A percentile compares a stretch with the other conserved stretches of the same genome.
phyloP scores from a whole-genome alignment of 1,140 invertebrate genomes.

The Arctopsyche grandis region DNA sequence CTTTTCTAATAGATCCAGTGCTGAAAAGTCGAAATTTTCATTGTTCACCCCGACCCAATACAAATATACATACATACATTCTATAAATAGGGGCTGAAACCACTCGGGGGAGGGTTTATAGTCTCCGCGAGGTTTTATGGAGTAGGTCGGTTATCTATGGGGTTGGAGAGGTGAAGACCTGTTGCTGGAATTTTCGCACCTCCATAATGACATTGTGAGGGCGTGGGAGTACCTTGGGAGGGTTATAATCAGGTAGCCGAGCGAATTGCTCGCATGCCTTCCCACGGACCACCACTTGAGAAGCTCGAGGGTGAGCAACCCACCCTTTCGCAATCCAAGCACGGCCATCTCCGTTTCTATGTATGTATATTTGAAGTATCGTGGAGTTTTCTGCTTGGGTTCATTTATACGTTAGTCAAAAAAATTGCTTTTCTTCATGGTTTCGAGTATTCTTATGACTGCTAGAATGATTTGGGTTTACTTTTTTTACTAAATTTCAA shows the following conservation, averaged over 20 bases:
- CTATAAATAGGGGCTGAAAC: too few species aligned
- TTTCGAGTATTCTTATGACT: too few species aligned
- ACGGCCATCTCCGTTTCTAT: neutral
- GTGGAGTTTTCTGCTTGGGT: too few species aligned
- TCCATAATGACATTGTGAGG: conserved; percentile 15
- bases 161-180: conserved; percentile 5
- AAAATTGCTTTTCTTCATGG: too few species aligned
- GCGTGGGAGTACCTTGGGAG: neutral
- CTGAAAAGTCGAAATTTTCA: too few species aligned
- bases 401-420: too few species aligned
- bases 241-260: neutral
- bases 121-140: neutral
- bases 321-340: neutral
- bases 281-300: neutral
- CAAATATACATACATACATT: too few species aligned
- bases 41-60: too few species aligned
- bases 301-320: neutral
- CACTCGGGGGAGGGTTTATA: neutral
- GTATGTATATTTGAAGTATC: too few species aligned
- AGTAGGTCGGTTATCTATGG: conserved; percentile 19
- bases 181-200: conserved; percentile 28
- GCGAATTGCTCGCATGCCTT: conserved; percentile 12
- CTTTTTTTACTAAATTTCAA: too few species aligned
- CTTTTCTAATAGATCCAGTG: too few species aligned
- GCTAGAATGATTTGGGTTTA: too few species aligned